Conservation (phyloP, 2,113 vertebrate genomes). For the Vicugna pacos region DNA sequence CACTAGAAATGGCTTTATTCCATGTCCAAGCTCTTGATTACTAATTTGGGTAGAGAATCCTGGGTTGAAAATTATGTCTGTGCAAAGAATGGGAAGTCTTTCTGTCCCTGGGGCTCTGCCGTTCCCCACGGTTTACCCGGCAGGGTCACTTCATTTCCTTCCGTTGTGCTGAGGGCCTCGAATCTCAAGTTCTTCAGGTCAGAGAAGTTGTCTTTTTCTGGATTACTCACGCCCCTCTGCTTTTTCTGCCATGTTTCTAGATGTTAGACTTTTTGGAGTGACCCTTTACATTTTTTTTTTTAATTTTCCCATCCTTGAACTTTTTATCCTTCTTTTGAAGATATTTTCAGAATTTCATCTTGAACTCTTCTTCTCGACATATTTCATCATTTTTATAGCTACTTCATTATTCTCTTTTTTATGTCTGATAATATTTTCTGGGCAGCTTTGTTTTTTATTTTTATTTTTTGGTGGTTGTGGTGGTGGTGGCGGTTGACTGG, state of each 20-base stretch:
- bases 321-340: constrained; percentile 31
- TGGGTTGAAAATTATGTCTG: not conserved
- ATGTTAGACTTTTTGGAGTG: not conserved
- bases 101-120: not conserved
- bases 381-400: not conserved
- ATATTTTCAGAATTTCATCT: not conserved
- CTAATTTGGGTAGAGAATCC: not conserved
- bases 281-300: not conserved
- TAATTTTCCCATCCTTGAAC: not conserved
- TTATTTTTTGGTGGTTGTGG: not conserved
- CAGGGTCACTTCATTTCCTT: not conserved
- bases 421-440: not conserved
- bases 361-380: not conserved
- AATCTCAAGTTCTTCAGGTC: not conserved
- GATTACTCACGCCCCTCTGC: not conserved
- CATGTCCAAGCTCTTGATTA: not conserved
- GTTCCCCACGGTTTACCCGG: not conserved
- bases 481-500: not conserved
- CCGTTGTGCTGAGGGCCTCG: not conserved
- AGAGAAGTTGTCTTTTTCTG: not conserved
- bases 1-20: not conserved
- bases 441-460: not conserved
- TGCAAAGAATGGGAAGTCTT: not conserved
- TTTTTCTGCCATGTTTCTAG: not conserved
- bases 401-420: not conserved